Conservation (phyloP, 2,113 vertebrate genomes). For the Colius striatus region DNA sequence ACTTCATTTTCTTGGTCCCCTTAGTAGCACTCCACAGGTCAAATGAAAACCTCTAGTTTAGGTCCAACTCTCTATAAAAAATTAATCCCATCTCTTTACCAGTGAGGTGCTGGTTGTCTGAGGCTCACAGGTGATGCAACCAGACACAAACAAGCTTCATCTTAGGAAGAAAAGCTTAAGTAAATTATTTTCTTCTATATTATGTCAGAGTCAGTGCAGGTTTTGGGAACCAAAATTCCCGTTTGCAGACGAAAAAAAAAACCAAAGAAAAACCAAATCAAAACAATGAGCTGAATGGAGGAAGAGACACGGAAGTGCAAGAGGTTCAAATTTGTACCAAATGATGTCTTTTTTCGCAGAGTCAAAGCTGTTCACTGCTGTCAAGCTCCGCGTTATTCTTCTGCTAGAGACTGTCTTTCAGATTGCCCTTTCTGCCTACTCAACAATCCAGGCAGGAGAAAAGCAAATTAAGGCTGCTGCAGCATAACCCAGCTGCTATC, state of each 20-base stretch:
- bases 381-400: background rate
- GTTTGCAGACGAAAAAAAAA: background rate
- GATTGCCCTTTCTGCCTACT: background rate
- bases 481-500: background rate
- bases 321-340: background rate
- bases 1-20: background rate
- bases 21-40: background rate
- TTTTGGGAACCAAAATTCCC: background rate
- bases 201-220: background rate
- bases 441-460: background rate
- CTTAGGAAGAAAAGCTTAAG: background rate
- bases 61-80: background rate
- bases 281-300: background rate
- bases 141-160: background rate
- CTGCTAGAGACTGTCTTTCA: background rate
- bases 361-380: background rate
- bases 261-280: background rate
- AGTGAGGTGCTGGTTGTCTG: background rate
- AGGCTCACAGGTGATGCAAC: background rate
- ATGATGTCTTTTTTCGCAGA: background rate
- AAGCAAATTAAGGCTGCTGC: conserved; percentile 18
- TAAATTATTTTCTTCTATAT: background rate
- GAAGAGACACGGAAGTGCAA: background rate
- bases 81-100: background rate
- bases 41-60: background rate